These are phyloP conservation scores for Rynchops niger DNA, from an alignment of 2,113 vertebrate species.

Conservation along the genomic window DNA sequence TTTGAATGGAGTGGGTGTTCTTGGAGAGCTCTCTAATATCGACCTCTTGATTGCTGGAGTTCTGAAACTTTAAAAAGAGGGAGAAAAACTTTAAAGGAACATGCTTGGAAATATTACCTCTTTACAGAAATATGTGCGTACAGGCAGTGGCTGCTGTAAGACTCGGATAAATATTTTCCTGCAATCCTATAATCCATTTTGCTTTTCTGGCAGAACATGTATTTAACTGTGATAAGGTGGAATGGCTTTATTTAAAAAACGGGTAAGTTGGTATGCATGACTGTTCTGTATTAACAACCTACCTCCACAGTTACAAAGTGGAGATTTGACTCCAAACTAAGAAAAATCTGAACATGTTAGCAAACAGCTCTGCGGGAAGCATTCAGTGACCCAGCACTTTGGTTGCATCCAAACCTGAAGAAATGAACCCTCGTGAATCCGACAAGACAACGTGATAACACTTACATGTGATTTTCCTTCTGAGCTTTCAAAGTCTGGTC, in stretches of 20 bases:
- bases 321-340: background rate
- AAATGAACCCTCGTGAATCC: fast-evolving
- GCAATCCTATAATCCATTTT: background rate
- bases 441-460: background rate
- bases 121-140: background rate
- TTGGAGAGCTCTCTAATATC: slow-evolving; percentile 90
- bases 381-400: background rate
- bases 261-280: background rate
- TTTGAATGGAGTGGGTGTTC: slow-evolving; percentile 94
- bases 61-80: slow-evolving; percentile 84
- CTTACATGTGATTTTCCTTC: slow-evolving; percentile 92
- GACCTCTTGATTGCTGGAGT: slow-evolving; percentile 93
- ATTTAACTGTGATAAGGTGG: background rate
- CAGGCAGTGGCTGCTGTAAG: background rate
- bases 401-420: background rate
- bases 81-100: slow-evolving; percentile 19
- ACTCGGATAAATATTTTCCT: background rate
- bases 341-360: background rate
- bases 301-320: background rate
- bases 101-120: background rate
- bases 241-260: background rate
- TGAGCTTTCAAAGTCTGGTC: slow-evolving; percentile 84
- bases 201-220: background rate
- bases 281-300: background rate
- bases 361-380: background rate